Conservation (phyloP, 2,888 invertebrate species). For the Synanthedon andrenaeformis region DNA sequence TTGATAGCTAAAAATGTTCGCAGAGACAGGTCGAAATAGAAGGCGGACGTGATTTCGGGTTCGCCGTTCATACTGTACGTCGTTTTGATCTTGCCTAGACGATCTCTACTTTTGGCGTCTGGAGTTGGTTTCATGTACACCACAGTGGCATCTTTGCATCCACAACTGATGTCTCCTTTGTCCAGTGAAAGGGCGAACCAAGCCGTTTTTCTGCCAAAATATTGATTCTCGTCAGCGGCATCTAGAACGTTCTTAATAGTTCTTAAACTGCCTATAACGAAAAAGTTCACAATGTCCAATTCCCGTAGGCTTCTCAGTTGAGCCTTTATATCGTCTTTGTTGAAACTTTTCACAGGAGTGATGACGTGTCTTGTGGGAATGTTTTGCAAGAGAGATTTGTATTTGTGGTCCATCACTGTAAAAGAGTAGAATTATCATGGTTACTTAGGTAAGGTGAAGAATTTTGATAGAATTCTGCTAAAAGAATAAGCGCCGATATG, state of each 20-base stretch:
- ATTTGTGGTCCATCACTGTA: conserved; percentile 92
- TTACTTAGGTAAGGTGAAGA: neutral
- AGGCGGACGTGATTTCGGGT: conserved; percentile 83
- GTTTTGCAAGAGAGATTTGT: conserved; percentile 89
- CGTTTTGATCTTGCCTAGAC: conserved; percentile 76
- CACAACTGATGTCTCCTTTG: conserved; percentile 79
- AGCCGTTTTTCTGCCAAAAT: conserved; percentile 86
- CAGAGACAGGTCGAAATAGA: conserved; percentile 88
- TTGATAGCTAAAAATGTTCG: conserved; percentile 79
- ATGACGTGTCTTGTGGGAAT: conserved; percentile 92
- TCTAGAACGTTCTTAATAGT: conserved; percentile 79
- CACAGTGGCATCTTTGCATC: conserved; percentile 81
- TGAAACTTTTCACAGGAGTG: conserved; percentile 70
- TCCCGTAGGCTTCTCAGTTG: conserved; percentile 81
- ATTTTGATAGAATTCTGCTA: neutral
- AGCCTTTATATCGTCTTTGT: conserved; percentile 72
- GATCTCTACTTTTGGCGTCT: conserved; percentile 76
- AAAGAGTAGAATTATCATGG: conserved; percentile 11
- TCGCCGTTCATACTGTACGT: conserved; percentile 78
- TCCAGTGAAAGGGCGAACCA: conserved; percentile 88
- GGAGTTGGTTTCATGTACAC: conserved; percentile 80
- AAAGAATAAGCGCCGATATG: neutral
- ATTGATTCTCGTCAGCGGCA: conserved; percentile 78
- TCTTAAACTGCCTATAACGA: conserved; percentile 80
- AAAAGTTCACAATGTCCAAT: conserved; percentile 90